Evolutionary conservation across 2,113 vertebrate genomes (phyloP), one percentile per base, ranked within the genome.

Genomic region (Talpa occidentalis): DNA sequence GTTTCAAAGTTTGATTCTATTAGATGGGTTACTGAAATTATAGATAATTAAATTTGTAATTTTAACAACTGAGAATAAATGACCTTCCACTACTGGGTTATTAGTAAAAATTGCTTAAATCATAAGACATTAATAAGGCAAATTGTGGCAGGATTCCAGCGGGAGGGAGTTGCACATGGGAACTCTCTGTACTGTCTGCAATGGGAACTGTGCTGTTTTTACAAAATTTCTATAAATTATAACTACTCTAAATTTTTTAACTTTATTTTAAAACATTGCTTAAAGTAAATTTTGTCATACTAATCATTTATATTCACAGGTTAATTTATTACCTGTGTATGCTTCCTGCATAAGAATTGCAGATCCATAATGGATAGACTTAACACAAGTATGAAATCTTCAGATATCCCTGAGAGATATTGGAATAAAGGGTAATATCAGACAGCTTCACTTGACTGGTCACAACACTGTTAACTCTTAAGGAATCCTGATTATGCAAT

Each of bases 1-100:
- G 22, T 87, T 86, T 93, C 37, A 62, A 35, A 90, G 32, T 92
- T 96, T 81, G 22, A 3, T 91, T 95, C 69, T 81, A 54, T 21
- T 92, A 84, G 37, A 16, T 72, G 6, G 24, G 16, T 84, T 92
- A 78, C 30, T 92, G n/a, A 94, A 93, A 84, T 90, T 66, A 56
- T 15, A 92, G 26, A 30, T 94, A 44, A 83, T 72, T 90, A 64
- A 70, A 77, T 49, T 54, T 95, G 9, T 89, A 56, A 69, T 82
- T 93, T 89, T 93, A 91, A 67, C 19, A 91, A 2, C 73, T 69
- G 16, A 37, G 24, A 90, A 32, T 85, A 82, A 67, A 64, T 84
- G 44, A 30, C 70, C 42, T 94, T 90, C 24, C 12, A 32, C 60
- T 77, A 21, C 66, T 37, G 32, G 24, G 6, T 21, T 69, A 9